Conservation (phyloP, 2,888 invertebrate genomes). For the Camptogramma bilineatum region DNA sequence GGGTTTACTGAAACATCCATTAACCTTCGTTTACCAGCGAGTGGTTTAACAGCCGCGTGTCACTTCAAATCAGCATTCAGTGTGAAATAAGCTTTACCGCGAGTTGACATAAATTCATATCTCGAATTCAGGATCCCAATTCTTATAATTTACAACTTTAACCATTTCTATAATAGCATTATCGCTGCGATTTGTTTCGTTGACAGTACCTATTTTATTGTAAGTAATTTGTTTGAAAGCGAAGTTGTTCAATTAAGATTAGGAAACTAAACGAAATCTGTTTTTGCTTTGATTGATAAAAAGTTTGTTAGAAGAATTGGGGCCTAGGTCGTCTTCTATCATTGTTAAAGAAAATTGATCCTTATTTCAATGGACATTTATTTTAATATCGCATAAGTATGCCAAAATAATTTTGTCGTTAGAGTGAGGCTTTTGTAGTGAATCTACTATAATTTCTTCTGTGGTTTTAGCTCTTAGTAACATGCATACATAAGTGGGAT, state of each 20-base stretch:
- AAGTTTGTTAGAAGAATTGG: no score
- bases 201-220: no score
- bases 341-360: background rate
- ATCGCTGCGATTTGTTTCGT: no score
- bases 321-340: no score
- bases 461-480: slow-evolving; percentile 19
- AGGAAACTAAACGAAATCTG: no score
- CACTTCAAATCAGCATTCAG: slow-evolving; percentile 11
- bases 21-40: slow-evolving; percentile 44
- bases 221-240: no score
- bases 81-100: slow-evolving; percentile 7
- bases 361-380: background rate
- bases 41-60: slow-evolving; percentile 17
- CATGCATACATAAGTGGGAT: slow-evolving; percentile 26
- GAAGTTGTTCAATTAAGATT: no score
- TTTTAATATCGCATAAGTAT: background rate
- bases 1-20: slow-evolving; percentile 40
- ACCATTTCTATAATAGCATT: no score
- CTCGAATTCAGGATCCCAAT: background rate
- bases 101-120: slow-evolving; percentile 2
- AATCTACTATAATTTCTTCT: background rate
- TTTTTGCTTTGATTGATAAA: no score
- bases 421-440: background rate
- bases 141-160: no score
- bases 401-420: background rate